phyloP scores from a whole-genome alignment of 2,888 invertebrate genomes.

The Drosophila mimica region DNA sequence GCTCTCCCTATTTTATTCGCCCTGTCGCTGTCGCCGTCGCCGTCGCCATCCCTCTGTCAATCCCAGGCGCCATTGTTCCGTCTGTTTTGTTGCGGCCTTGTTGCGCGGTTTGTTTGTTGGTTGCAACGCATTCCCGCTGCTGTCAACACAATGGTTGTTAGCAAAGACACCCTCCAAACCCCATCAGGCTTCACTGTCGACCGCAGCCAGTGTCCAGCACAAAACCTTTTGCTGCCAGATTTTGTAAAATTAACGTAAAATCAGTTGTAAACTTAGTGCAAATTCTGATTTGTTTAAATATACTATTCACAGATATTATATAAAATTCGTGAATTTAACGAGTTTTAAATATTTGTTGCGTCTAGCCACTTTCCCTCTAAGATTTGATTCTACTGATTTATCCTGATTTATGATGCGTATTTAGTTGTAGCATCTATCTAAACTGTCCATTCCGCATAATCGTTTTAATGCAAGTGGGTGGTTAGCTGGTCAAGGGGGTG shows the following conservation, averaged over 20 bases:
- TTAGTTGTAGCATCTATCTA: not conserved
- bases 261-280: conserved; percentile 60
- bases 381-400: not conserved
- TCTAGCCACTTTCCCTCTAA: not conserved
- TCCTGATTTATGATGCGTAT: not conserved
- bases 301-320: conserved; percentile 13
- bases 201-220: conserved; percentile 45
- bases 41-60: not conserved
- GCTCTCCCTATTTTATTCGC: not conserved
- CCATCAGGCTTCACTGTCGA: conserved; percentile 1
- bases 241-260: conserved; percentile 71
- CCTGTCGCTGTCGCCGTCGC: not conserved
- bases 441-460: not conserved
- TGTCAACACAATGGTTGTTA: conserved; percentile 74
- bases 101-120: conserved; percentile 79
- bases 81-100: conserved; percentile 79
- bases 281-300: conserved; percentile 52
- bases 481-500: not conserved
- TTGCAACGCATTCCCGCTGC: conserved; percentile 71
- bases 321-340: not conserved
- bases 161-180: conserved; percentile 6
- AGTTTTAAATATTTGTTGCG: not conserved
- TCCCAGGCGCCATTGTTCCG: conserved; percentile 61
- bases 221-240: conserved; percentile 47
- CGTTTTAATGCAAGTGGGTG: rapidly evolving